These are phyloP conservation scores for Hydractinia echinata DNA, from an alignment of 30 jellyfish, hydroid and myxozoan species.

Conservation along the genomic window DNA sequence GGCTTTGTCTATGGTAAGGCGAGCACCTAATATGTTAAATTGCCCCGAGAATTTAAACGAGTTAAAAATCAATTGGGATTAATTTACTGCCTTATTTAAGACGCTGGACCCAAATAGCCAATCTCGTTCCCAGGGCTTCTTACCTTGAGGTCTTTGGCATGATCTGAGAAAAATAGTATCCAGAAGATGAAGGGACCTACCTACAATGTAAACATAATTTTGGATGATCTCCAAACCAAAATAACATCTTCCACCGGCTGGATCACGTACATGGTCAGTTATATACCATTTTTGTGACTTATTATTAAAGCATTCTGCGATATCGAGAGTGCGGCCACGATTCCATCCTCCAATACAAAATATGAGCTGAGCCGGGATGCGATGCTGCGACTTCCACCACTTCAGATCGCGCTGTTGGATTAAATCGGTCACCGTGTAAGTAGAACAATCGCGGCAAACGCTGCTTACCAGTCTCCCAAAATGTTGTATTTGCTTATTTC, in stretches of 20 bases:
- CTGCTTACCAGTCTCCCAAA: background rate
- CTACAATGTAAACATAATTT: conserved; percentile 11
- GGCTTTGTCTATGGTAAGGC: too few species aligned
- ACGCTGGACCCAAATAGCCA: too few species aligned
- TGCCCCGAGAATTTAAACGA: too few species aligned
- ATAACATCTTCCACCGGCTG: conserved; percentile 65
- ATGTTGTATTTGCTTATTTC: background rate
- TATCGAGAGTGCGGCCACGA: conserved; percentile 61
- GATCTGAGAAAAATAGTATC: background rate
- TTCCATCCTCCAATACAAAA: conserved; percentile 77
- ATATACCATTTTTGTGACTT: conserved; percentile 48
- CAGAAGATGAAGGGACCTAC: conserved; percentile 3
- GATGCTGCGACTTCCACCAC: conserved; percentile 32
- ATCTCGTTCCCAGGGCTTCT: too few species aligned
- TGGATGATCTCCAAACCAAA: conserved; percentile 45
- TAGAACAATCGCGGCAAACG: conserved; percentile 8
- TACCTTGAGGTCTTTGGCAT: background rate
- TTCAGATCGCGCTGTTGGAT: conserved; percentile 25
- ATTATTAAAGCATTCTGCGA: conserved; percentile 59
- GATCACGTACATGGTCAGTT: conserved; percentile 43
- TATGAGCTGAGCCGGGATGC: conserved; percentile 64
- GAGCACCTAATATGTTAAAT: too few species aligned
- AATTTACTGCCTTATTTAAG: too few species aligned
- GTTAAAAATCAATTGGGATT: too few species aligned
- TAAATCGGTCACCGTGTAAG: conserved; percentile 28